These are phyloP conservation scores for Hippopotamyrus pictus DNA, from an alignment of 2,797 vertebrate genomes.

Conservation along the genomic window DNA sequence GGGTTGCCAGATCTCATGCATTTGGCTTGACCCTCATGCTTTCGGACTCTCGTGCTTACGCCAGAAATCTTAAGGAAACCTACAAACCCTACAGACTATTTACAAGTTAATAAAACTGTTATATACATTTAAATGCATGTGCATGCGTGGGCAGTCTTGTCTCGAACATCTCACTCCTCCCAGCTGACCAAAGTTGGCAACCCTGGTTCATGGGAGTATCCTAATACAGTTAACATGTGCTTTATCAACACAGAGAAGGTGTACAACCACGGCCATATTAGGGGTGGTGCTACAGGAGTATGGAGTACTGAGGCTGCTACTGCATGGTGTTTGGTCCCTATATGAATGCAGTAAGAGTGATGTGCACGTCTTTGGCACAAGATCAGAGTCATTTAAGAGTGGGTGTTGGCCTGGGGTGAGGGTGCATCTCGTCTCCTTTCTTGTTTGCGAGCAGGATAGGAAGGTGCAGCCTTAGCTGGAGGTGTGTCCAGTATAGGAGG, in stretches of 20 bases:
- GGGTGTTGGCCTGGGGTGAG: not conserved
- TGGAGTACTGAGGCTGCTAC: not conserved
- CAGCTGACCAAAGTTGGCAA: not conserved
- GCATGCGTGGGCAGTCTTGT: not conserved
- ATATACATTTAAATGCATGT: not conserved
- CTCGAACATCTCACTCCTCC: not conserved
- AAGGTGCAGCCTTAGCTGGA: not conserved
- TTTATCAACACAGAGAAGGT: not conserved
- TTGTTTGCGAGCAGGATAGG: not conserved
- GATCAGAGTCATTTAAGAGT: not conserved
- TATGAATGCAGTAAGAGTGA: not conserved
- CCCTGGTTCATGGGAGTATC: not conserved
- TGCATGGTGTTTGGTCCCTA: not conserved
- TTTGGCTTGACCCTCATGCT: not conserved
- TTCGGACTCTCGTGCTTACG: not conserved
- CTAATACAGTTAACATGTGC: not conserved
- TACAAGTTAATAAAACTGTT: not conserved
- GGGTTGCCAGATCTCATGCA: not conserved
- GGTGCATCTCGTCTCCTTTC: not conserved
- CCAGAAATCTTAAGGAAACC: not conserved
- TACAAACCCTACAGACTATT: not conserved
- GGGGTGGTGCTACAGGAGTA: not conserved
- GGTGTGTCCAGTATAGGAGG: not conserved
- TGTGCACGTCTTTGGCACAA: not conserved
- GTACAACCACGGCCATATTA: not conserved